Evolutionary conservation across 2,113 vertebrate genomes (phyloP).

Genomic region (Chlamydotis undulata): DNA sequence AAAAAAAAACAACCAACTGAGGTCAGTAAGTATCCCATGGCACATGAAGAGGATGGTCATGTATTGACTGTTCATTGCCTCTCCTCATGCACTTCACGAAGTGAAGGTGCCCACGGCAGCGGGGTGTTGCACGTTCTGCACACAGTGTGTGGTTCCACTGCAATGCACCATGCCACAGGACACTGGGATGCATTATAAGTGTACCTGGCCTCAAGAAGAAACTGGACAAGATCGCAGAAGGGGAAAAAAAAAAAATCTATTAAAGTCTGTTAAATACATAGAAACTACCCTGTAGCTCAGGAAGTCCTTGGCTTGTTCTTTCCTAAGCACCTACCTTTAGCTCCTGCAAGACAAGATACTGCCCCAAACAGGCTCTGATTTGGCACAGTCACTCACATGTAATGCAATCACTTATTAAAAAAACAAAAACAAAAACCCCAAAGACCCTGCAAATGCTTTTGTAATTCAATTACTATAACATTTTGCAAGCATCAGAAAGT

Average conservation of each 20-base stretch:
- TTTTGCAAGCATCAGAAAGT: neutral
- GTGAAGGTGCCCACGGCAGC: accelerated
- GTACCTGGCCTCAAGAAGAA: neutral
- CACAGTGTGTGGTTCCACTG: neutral
- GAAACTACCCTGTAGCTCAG: neutral
- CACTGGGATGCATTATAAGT: neutral
- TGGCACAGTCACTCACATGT: neutral
- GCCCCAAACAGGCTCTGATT: neutral
- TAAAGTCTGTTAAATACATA: neutral
- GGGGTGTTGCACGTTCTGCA: neutral
- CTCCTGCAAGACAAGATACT: neutral
- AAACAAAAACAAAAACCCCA: no score
- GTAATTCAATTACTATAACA: neutral
- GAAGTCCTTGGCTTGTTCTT: neutral
- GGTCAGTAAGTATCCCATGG: accelerated
- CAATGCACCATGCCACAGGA: neutral
- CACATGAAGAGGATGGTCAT: neutral
- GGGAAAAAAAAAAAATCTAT: neutral
- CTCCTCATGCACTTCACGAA: neutral
- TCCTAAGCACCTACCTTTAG: neutral
- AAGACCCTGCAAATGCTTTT: neutral
- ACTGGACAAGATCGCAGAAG: neutral
- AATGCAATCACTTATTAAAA: neutral
- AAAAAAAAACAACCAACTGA: neutral
- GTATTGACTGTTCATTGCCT: neutral